Evolutionary conservation across 1,140 invertebrate species (phyloP).

Genomic region (Penaeus indicus): DNA sequence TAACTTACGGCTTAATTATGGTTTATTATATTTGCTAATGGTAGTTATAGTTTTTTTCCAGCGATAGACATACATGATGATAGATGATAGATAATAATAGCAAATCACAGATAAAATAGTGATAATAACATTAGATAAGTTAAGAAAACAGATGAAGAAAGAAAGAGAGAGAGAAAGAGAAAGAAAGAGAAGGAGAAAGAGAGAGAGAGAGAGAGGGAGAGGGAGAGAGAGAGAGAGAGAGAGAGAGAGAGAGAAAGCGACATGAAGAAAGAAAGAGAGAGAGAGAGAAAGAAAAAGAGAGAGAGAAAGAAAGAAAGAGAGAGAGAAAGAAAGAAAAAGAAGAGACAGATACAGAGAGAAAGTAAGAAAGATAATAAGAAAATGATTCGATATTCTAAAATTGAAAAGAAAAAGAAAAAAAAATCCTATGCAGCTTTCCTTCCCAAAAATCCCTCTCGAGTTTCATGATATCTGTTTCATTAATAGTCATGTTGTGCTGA

Average conservation of each 20-base stretch:
- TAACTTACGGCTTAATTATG: no score
- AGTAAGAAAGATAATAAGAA: neutral
- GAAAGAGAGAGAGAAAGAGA: neutral
- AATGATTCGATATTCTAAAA: no score
- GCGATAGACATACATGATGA: no score
- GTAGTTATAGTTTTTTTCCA: no score
- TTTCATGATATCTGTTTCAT: no score
- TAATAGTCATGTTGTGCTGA: no score
- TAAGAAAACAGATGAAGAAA: no score
- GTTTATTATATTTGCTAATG: no score
- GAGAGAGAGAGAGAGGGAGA: constrained; percentile 17
- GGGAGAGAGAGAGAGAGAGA: neutral
- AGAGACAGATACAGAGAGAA: neutral
- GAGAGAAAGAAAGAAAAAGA: neutral
- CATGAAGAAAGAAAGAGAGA: neutral
- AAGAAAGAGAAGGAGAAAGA: neutral
- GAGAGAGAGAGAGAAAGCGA: neutral
- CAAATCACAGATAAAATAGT: no score
- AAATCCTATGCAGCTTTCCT: neutral
- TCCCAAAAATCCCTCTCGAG: no score
- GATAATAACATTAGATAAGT: no score
- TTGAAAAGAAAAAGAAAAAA: neutral
- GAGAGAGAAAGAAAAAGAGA: neutral
- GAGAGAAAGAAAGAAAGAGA: constrained; percentile 17
- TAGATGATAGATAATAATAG: no score